A percentile compares a stretch with the other conserved stretches of the same genome.
Conservation (phyloP, 2,797 vertebrate species). For the Enteromius paludinosus region DNA sequence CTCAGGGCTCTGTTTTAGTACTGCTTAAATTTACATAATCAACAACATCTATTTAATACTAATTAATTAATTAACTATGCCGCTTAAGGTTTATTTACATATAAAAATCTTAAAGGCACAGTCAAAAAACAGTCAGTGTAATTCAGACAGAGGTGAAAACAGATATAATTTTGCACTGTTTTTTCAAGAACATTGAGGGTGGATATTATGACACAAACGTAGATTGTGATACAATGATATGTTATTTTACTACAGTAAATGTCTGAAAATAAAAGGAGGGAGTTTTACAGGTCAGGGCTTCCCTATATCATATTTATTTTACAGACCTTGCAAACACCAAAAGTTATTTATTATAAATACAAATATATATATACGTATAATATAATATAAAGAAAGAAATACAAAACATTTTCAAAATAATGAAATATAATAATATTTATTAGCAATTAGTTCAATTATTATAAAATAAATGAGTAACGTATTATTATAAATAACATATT, state of each 20-base stretch:
- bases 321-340: neutral
- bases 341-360: neutral
- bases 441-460: neutral
- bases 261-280: neutral
- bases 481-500: neutral
- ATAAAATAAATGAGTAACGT: neutral
- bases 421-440: neutral
- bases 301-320: neutral
- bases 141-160: neutral
- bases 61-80: neutral
- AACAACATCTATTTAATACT: neutral
- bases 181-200: neutral
- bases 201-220: too few species aligned
- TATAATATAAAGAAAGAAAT: neutral
- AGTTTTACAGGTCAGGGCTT: neutral
- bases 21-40: neutral
- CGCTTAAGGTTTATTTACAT: neutral
- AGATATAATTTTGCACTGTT: neutral
- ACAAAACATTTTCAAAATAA: neutral
- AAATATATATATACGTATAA: too few species aligned
- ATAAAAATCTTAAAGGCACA: neutral
- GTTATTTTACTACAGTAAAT: neutral
- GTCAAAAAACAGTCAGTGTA: neutral
- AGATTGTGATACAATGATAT: neutral
- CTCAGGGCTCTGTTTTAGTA: neutral